Evolutionary conservation across 2,797 vertebrate species (phyloP).

Genomic region (Tenualosa ilisha): DNA sequence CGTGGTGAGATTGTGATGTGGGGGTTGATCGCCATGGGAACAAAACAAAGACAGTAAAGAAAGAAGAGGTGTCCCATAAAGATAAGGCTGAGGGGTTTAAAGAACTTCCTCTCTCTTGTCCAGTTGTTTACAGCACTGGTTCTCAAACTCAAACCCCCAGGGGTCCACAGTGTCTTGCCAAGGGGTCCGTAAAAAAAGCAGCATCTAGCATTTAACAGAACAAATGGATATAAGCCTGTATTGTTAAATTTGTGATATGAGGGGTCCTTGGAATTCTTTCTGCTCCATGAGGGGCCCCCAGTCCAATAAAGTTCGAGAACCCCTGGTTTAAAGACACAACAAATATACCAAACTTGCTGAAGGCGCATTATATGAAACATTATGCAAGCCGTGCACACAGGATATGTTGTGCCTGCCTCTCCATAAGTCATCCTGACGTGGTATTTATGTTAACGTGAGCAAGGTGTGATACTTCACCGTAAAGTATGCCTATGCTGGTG

Average conservation of each 20-base stretch:
- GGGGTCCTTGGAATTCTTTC: too few relatives aligned
- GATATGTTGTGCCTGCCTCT: neutral
- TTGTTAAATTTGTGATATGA: too few relatives aligned
- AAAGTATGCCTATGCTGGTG: neutral
- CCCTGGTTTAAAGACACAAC: neutral
- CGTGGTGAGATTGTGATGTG: neutral
- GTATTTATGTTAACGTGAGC: neutral
- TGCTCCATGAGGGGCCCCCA: too few relatives aligned
- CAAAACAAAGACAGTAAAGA: neutral
- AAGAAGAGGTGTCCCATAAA: neutral
- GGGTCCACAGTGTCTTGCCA: too few relatives aligned
- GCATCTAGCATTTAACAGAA: too few relatives aligned
- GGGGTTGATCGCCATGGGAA: neutral
- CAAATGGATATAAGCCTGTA: too few relatives aligned
- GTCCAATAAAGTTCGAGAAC: too few relatives aligned
- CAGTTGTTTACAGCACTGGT: neutral
- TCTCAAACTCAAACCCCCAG: too few relatives aligned
- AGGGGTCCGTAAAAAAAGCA: too few relatives aligned
- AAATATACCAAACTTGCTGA: neutral
- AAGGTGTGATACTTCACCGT: neutral
- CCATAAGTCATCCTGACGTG: neutral
- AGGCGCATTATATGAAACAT: neutral
- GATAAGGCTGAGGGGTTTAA: neutral
- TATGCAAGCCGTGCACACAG: neutral
- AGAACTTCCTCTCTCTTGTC: neutral